Percentiles rank a stretch among this genome's conserved stretches.
phyloP scores from a whole-genome alignment of 1,140 invertebrate genomes.

The Hypsibius dujardini region DNA sequence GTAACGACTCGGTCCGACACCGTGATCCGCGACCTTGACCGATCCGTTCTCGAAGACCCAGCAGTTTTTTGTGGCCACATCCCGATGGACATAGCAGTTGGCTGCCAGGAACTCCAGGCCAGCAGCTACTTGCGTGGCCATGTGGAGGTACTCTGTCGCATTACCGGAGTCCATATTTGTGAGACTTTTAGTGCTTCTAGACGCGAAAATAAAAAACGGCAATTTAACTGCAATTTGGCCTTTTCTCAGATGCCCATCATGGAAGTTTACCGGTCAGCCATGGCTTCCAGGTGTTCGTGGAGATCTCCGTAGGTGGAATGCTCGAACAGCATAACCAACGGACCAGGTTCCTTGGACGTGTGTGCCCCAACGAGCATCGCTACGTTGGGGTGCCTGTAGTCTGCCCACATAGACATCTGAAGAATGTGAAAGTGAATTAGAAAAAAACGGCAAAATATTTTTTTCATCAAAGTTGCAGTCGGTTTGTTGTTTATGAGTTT shows the following conservation, averaged over 20 bases:
- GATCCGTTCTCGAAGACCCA: conserved; percentile 76
- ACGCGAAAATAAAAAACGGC: not conserved
- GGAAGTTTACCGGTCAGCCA: not conserved
- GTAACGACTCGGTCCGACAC: conserved; percentile 3
- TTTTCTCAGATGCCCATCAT: too few relatives aligned
- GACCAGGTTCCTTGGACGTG: conserved; percentile 22
- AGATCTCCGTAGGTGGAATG: conserved; percentile 25
- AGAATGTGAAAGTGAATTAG: not conserved
- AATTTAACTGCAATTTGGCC: not conserved
- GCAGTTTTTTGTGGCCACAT: conserved; percentile 86
- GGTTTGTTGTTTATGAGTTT: too few relatives aligned
- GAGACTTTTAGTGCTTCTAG: not conserved
- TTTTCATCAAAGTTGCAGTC: too few relatives aligned
- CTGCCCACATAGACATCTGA: not conserved
- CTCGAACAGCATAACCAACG: conserved; percentile 25
- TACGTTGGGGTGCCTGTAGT: conserved; percentile 23
- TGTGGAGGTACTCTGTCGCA: conserved; percentile 37
- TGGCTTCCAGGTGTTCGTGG: conserved; percentile 24
- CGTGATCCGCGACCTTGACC: conserved; percentile 87
- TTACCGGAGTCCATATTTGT: not conserved
- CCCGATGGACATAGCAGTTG: conserved; percentile 89
- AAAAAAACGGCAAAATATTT: not conserved
- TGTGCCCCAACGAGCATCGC: conserved; percentile 26
- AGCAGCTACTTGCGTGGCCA: conserved; percentile 75
- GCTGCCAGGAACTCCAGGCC: conserved; percentile 86